Evolutionary conservation across 1,140 invertebrate genomes (phyloP).

Genomic region (Rhagoletis zephyria): DNA sequence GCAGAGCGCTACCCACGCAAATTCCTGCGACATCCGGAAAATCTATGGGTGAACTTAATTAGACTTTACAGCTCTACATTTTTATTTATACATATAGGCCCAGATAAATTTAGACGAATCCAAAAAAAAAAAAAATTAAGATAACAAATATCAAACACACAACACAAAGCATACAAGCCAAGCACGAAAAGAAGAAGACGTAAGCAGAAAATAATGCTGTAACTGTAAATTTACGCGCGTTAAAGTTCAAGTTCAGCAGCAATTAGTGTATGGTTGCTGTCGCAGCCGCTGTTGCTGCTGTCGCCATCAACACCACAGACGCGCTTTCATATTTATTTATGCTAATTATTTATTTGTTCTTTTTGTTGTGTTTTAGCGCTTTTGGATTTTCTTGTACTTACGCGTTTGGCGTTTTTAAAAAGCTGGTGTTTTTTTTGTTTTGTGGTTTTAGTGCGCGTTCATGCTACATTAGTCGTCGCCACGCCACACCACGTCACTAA

Average conservation of each 20-base stretch:
- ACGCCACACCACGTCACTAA: not conserved
- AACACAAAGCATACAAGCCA: not conserved
- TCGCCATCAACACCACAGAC: not conserved
- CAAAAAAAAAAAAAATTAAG: too few relatives aligned
- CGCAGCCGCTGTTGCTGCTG: not conserved
- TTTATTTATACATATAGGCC: too few relatives aligned
- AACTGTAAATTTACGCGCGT: constrained; percentile 31
- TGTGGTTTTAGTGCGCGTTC: too few relatives aligned
- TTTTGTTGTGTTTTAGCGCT: too few relatives aligned
- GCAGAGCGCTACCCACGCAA: not conserved
- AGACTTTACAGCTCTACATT: not conserved
- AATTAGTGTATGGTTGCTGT: constrained; percentile 21
- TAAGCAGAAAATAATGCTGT: not conserved
- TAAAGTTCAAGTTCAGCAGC: constrained; percentile 49
- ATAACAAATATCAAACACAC: too few relatives aligned
- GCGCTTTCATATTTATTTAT: not conserved
- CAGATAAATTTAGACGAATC: too few relatives aligned
- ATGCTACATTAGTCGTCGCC: too few relatives aligned
- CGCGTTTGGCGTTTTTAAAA: too few relatives aligned
- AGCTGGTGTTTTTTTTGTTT: too few relatives aligned
- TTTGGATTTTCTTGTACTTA: too few relatives aligned
- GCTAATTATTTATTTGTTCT: too few relatives aligned
- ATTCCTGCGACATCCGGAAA: not conserved
- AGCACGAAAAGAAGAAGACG: not conserved
- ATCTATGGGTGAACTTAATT: constrained; percentile 9